Conservation (phyloP, 2,113 vertebrate genomes). For the Alaudala cheleensis region DNA sequence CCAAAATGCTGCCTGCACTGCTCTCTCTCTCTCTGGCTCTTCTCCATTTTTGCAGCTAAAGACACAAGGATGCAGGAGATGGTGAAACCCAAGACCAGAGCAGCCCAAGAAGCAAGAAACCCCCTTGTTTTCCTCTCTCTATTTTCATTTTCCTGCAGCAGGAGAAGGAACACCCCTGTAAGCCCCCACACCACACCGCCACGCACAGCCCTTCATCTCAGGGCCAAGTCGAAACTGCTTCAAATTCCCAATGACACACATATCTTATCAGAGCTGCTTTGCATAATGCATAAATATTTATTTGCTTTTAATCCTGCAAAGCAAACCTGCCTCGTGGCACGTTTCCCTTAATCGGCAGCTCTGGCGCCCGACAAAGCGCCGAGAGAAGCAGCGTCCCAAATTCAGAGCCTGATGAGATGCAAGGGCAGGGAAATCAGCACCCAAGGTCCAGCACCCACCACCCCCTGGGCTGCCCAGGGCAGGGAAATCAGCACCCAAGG, state of each 20-base stretch:
- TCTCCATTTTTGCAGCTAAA: conserved; percentile 42
- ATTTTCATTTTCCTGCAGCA: neutral
- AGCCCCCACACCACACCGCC: neutral
- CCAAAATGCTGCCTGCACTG: conserved; percentile 27
- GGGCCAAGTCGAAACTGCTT: conserved; percentile 37
- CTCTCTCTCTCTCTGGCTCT: conserved; percentile 38
- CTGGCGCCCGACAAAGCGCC: neutral
- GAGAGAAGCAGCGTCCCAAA: neutral
- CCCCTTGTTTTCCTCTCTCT: neutral
- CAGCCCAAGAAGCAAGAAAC: neutral
- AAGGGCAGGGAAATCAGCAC: neutral
- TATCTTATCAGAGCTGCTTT: conserved; percentile 54
- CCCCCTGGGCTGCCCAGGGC: neutral
- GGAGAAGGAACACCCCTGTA: neutral
- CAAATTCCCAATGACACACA: conserved; percentile 47
- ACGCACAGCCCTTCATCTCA: neutral
- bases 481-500: neutral
- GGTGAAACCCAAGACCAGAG: neutral
- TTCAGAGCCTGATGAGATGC: neutral
- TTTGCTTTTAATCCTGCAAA: conserved; percentile 71
- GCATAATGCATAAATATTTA: conserved; percentile 71
- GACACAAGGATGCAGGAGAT: neutral
- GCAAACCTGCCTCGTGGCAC: conserved; percentile 64
- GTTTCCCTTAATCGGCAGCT: conserved; percentile 11
- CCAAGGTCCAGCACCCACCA: neutral